These are phyloP conservation scores for Tromatobia lineatoria DNA, from an alignment of 2,888 invertebrate genomes.

Conservation along the genomic window DNA sequence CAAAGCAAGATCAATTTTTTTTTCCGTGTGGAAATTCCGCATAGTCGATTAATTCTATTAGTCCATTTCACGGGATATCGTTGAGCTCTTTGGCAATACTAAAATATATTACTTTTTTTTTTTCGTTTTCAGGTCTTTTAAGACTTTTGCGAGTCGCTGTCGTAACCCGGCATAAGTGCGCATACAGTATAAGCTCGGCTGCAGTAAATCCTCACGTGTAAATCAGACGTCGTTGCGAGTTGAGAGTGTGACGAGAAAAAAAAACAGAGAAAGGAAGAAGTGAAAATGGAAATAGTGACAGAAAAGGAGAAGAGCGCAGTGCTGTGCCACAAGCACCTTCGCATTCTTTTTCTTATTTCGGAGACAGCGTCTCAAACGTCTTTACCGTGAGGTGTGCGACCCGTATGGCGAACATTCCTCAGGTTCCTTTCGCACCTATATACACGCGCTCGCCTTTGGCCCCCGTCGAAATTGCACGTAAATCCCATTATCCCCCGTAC, in stretches of 20 bases:
- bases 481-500: slow-evolving; percentile 74
- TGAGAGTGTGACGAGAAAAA: slow-evolving; percentile 71
- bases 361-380: slow-evolving; percentile 62
- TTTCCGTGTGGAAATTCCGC: background rate
- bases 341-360: slow-evolving; percentile 26
- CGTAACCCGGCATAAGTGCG: slow-evolving; percentile 35
- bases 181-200: slow-evolving; percentile 12
- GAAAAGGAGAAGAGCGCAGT: slow-evolving; percentile 61
- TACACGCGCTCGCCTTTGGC: slow-evolving; percentile 36
- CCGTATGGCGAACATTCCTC: slow-evolving; percentile 75
- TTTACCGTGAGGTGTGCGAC: slow-evolving; percentile 56
- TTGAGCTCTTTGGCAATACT: background rate
- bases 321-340: slow-evolving; percentile 35
- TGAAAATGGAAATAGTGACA: slow-evolving; percentile 28
- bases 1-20: background rate
- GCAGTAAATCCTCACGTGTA: slow-evolving; percentile 81
- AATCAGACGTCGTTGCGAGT: slow-evolving; percentile 79
- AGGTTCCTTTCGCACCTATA: slow-evolving; percentile 61
- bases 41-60: background rate
- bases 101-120: slow-evolving; percentile 17
- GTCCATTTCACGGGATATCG: background rate
- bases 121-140: slow-evolving; percentile 24
- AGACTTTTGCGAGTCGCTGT: slow-evolving; percentile 12
- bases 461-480: slow-evolving; percentile 75
- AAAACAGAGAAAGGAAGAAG: slow-evolving; percentile 4